phyloP scores from a whole-genome alignment of 2,888 invertebrate genomes.

The Thalpophila matura region DNA sequence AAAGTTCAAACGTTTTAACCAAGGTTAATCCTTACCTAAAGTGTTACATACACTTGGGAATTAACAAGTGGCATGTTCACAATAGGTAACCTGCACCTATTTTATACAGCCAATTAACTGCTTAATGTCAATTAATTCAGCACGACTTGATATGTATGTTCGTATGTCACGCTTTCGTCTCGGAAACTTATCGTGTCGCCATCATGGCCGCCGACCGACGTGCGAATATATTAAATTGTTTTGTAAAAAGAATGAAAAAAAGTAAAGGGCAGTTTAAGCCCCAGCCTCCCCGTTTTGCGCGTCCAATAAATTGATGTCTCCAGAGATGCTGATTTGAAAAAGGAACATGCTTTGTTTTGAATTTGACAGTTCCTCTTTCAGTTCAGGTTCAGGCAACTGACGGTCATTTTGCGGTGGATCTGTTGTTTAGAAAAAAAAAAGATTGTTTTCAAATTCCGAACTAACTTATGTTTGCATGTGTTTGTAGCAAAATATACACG shows the following conservation, averaged over 20 bases:
- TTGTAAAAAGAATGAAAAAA: constrained; percentile 7
- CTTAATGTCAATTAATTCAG: constrained; percentile 55
- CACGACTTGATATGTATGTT: constrained; percentile 54
- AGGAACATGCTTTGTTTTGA: no score
- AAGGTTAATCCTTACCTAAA: constrained; percentile 8
- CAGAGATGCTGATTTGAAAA: no score
- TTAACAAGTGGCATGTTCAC: constrained; percentile 30
- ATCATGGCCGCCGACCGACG: constrained; percentile 30
- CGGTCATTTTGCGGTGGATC: no score
- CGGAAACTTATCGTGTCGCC: constrained; percentile 38
- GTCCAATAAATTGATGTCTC: no score
- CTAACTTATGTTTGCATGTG: constrained; percentile 5
- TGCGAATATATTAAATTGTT: background rate
- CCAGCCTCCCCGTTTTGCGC: no score
- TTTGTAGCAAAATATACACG: background rate
- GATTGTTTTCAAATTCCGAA: constrained; percentile 25
- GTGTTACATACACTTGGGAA: constrained; percentile 3
- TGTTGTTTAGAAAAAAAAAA: constrained; percentile 1
- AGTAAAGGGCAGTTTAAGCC: background rate
- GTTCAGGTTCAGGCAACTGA: no score
- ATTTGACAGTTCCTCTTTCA: no score
- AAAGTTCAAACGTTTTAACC: background rate
- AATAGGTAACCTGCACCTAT: constrained; percentile 17
- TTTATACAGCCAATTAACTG: constrained; percentile 30
- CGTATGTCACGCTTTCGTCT: constrained; percentile 58